Evolutionary conservation across 2,888 invertebrate genomes (phyloP).

Genomic region (Linnaemya vulpina): DNA sequence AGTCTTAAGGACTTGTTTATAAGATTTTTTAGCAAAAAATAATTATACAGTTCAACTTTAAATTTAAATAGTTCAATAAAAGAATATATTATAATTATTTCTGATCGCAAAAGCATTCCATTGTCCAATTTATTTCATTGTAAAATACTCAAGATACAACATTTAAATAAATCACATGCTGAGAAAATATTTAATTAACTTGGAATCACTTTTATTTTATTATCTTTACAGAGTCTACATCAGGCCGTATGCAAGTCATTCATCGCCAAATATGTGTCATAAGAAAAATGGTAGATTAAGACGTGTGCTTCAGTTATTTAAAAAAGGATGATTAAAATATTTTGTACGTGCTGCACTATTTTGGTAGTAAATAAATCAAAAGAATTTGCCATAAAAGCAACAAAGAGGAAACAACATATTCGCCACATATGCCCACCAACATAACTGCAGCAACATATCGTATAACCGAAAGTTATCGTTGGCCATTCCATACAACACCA

Average conservation of each 20-base stretch:
- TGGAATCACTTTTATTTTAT: constrained; percentile 42
- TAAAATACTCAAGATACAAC: neutral
- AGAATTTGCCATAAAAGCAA: constrained; percentile 54
- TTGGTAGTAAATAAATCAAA: constrained; percentile 66
- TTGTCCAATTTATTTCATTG: neutral
- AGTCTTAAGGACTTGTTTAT: too few relatives aligned
- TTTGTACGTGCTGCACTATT: constrained; percentile 54
- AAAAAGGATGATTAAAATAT: constrained; percentile 57
- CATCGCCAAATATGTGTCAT: constrained; percentile 2
- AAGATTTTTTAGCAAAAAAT: too few relatives aligned
- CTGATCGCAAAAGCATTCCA: neutral
- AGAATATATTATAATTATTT: too few relatives aligned
- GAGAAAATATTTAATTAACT: constrained; percentile 56
- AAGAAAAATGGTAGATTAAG: constrained; percentile 8
- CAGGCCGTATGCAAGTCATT: neutral
- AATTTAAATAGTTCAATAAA: too few relatives aligned
- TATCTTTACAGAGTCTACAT: constrained; percentile 60
- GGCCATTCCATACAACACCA: constrained; percentile 3
- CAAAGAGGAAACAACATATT: constrained; percentile 32
- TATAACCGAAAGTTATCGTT: constrained; percentile 19
- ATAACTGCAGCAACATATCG: constrained; percentile 13
- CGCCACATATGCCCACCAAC: constrained; percentile 66
- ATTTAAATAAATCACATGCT: constrained; percentile 30
- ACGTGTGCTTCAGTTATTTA: constrained; percentile 31
- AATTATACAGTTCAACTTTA: too few relatives aligned